phyloP scores from a whole-genome alignment of 30 jellyfish, hydroid and myxozoan genomes.

The Pseudorhiza aurosa region DNA sequence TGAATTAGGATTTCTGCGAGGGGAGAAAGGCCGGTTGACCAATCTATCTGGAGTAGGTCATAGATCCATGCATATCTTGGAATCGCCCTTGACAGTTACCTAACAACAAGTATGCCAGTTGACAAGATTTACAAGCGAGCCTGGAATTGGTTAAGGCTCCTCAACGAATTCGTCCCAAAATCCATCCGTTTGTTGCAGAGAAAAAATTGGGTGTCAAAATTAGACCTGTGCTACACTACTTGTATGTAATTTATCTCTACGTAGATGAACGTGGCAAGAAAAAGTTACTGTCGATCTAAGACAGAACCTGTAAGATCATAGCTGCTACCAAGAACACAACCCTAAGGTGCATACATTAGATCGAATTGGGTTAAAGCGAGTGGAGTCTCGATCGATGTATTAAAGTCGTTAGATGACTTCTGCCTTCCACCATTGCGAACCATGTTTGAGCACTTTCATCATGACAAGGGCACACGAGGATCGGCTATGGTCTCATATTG shows the following conservation, averaged over 20 bases:
- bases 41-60: slow-evolving; percentile 49
- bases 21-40: slow-evolving; percentile 51
- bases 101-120: neutral
- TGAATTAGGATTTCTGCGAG: slow-evolving; percentile 43
- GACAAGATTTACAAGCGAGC: slow-evolving; percentile 10
- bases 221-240: slow-evolving; percentile 6
- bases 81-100: slow-evolving; percentile 7
- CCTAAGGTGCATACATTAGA: slow-evolving; percentile 10
- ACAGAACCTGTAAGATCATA: too few relatives aligned
- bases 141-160: neutral
- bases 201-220: neutral
- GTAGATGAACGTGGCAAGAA: neutral
- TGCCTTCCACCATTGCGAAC: slow-evolving; percentile 6
- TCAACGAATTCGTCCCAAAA: slow-evolving; percentile 20
- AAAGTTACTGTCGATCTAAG: neutral
- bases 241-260: neutral
- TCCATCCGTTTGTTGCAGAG: slow-evolving; percentile 14
- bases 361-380: neutral
- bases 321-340: neutral
- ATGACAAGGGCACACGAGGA: too few relatives aligned
- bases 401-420: neutral
- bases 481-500: too few relatives aligned
- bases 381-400: slow-evolving; percentile 13
- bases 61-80: slow-evolving; percentile 3
- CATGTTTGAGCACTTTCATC: too few relatives aligned